Evolutionary conservation across 2,113 vertebrate species (phyloP).

Genomic region (Mustelus asterias): DNA sequence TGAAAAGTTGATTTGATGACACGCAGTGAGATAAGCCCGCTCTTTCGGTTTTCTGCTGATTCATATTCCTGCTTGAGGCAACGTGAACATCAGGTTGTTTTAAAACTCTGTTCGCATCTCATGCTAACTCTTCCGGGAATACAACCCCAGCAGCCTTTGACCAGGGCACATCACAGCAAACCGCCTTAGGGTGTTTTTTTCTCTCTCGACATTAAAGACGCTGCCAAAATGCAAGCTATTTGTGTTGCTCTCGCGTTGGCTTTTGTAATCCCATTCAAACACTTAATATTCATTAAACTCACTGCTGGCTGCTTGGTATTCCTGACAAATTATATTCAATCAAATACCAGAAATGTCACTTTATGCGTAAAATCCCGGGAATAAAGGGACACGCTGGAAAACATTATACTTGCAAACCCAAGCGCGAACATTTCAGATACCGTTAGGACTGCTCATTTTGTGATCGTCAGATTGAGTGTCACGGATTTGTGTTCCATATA

Average conservation of each 20-base stretch:
- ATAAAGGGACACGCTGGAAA: neutral
- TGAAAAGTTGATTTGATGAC: neutral
- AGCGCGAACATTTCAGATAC: neutral
- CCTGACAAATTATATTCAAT: neutral
- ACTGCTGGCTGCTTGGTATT: neutral
- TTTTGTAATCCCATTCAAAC: neutral
- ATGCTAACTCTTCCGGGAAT: neutral
- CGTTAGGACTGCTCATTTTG: neutral
- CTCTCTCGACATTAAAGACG: neutral
- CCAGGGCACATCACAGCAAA: neutral
- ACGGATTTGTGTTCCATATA: neutral
- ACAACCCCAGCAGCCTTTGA: neutral
- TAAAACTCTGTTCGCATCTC: neutral
- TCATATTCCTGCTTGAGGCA: neutral
- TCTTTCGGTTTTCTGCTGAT: neutral
- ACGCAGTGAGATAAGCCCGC: neutral
- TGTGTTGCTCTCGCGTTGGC: neutral
- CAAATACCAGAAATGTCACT: neutral
- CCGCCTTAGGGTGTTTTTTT: neutral
- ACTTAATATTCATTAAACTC: conserved; percentile 4
- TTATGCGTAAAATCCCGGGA: neutral
- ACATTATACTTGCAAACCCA: neutral
- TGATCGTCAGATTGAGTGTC: neutral
- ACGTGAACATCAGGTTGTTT: neutral
- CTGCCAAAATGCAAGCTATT: neutral